Percentiles rank a stretch among this genome's conserved stretches.
These are phyloP conservation scores for Shinisaurus crocodilurus DNA, from an alignment of 2,113 vertebrate species.

Conservation along the genomic window DNA sequence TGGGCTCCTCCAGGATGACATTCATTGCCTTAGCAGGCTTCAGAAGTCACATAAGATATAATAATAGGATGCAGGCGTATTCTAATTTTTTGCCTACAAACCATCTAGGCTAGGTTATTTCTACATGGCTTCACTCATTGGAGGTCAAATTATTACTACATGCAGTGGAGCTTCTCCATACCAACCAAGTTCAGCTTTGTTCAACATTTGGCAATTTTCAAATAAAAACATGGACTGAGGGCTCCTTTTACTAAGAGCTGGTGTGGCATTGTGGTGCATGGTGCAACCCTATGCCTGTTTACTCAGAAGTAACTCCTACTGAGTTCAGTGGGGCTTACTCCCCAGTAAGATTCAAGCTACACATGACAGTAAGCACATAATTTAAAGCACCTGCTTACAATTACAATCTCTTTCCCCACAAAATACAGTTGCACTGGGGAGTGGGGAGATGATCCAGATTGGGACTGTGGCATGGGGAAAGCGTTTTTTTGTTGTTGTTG, in stretches of 20 bases:
- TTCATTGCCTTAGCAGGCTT: neutral
- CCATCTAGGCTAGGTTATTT: neutral
- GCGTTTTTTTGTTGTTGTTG: no score
- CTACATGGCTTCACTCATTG: neutral
- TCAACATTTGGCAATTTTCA: neutral
- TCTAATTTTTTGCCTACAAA: neutral
- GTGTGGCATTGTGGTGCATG: neutral
- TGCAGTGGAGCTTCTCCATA: neutral
- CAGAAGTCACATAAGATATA: neutral
- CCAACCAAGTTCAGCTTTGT: neutral
- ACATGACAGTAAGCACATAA: neutral
- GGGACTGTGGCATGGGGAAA: neutral
- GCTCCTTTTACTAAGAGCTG: neutral
- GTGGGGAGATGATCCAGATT: neutral
- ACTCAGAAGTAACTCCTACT: neutral
- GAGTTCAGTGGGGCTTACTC: neutral
- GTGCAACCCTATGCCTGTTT: neutral
- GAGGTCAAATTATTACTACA: neutral
- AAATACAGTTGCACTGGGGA: neutral
- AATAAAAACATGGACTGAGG: neutral
- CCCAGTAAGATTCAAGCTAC: neutral
- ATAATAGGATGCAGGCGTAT: neutral
- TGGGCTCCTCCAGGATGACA: neutral
- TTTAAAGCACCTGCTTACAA: neutral
- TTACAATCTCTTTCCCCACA: neutral